Base-by-base conservation (phyloP, 2,888 invertebrate genomes). In the Caenorhabditis zanzibari region DNA sequence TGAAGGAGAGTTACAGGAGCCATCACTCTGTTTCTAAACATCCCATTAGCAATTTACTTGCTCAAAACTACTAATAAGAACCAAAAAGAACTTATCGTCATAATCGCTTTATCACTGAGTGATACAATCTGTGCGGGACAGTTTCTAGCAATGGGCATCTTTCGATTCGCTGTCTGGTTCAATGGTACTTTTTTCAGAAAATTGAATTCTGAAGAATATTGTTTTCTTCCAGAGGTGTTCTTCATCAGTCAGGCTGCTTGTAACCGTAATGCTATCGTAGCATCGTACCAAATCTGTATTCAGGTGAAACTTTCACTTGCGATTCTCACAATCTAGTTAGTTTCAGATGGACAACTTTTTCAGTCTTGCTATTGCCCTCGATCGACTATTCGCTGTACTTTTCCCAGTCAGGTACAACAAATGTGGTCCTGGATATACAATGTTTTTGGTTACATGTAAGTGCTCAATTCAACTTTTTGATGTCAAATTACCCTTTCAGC, bases 71-170 rank as follows among this genome's bases (percentile, higher is more conserved):
- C 73, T 6, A 61, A 35, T 4, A 77, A 52, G 35, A 82, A 68
- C 41, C 82, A 82, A 38, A 82, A 82, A 49, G 82, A 82, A 35
- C 68, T 82, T 2, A 77, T 82, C 41, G 66, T 82, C 0, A 82
- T 82, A 0, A 77, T 82, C 4, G 66, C 73, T 1, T 28, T 82
- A 19, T 59, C 82, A 6, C 22, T 82, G 19, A 77, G 77, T 61
- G 82, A 82, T 63, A 72, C 63, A 5, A 52, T 69, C 1, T 71
- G 82, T 32, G 82, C 73, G 12, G 69, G 47, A 1, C 82, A 82
- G 54, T 82, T 82, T 54, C 9, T 77, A 5, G 71, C 68, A 1
- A 77, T 82, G 77, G 82, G 82, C 35, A 73, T 73, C 12, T 72
- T 54, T 41, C 47, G 82, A 16, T 77, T 77, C 26, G 2, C 59